phyloP scores from a whole-genome alignment of 2,797 vertebrate genomes.

The Enoplosus armatus region DNA sequence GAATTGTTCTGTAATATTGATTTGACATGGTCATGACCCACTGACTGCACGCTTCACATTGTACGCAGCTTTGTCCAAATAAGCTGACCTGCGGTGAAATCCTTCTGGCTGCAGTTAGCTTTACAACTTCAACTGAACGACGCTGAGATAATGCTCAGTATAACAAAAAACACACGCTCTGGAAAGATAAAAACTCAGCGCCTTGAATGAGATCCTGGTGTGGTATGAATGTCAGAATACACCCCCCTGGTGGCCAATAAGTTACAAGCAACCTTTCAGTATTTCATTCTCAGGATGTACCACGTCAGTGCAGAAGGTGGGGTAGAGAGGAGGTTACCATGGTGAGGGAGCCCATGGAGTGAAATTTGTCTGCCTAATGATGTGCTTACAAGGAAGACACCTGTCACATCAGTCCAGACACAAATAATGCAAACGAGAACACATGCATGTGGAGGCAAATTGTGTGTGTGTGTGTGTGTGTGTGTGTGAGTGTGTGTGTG shows the following conservation, averaged over 20 bases:
- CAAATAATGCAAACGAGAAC: slow-evolving; percentile 16
- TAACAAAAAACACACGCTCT: slow-evolving; percentile 18
- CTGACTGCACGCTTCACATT: slow-evolving; percentile 26
- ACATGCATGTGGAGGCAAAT: slow-evolving; percentile 7
- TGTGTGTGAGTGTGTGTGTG: neutral
- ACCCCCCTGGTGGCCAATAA: slow-evolving; percentile 47
- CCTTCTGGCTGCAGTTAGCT: slow-evolving; percentile 31
- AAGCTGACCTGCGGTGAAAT: slow-evolving; percentile 33
- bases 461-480: neutral
- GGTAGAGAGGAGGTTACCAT: slow-evolving; percentile 41
- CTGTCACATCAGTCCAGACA: slow-evolving; percentile 42
- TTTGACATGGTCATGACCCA: slow-evolving; percentile 50
- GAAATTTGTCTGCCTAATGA: slow-evolving; percentile 64
- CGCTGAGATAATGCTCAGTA: slow-evolving; percentile 23
- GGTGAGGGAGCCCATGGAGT: slow-evolving; percentile 42
- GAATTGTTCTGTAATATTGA: slow-evolving; percentile 65
- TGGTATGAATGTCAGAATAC: slow-evolving; percentile 21
- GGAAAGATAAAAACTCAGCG: neutral
- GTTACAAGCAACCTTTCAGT: slow-evolving; percentile 27
- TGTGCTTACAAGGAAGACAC: slow-evolving; percentile 48
- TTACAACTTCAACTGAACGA: slow-evolving; percentile 7
- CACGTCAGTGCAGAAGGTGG: slow-evolving; percentile 40
- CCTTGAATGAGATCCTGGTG: slow-evolving; percentile 31
- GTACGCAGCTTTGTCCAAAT: slow-evolving; percentile 11
- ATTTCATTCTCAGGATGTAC: slow-evolving; percentile 41